Evolutionary conservation across 2,797 vertebrate genomes (phyloP).

Genomic region (Pantherophis vulpinus): DNA sequence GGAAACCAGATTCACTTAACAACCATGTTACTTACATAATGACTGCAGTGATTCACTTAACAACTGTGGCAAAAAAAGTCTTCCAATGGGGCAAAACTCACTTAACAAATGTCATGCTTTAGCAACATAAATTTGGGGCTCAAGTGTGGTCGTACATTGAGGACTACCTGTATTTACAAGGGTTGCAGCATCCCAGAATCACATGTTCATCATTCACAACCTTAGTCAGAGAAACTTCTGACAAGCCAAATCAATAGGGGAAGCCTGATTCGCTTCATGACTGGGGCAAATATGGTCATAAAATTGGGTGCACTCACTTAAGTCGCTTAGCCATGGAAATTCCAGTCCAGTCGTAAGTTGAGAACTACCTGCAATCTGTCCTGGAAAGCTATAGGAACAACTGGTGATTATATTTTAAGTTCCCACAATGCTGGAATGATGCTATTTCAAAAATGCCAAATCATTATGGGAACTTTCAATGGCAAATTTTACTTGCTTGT

Average conservation of each 20-base stretch:
- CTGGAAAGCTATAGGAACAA: not conserved
- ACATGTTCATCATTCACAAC: not conserved
- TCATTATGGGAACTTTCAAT: not conserved
- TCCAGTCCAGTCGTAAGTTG: not conserved
- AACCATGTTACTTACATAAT: not conserved
- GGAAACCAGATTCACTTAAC: not conserved
- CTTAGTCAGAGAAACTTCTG: not conserved
- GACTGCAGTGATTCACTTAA: not conserved
- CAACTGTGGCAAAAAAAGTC: not conserved
- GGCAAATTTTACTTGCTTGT: not conserved
- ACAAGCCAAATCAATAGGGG: not conserved
- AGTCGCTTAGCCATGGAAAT: not conserved
- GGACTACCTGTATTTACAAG: not conserved
- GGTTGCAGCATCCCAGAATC: not conserved
- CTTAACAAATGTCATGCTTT: not conserved
- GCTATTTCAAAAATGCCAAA: not conserved
- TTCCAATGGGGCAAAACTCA: not conserved
- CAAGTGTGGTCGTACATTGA: not conserved
- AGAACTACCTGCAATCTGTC: not conserved
- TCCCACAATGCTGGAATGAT: not conserved
- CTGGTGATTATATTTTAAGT: not conserved
- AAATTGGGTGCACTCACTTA: not conserved
- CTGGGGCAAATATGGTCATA: not conserved
- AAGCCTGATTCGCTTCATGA: not conserved
- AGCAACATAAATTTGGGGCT: not conserved